Evolutionary conservation across 1,140 invertebrate genomes (phyloP).

Genomic region (Pogonomyrmex barbatus): DNA sequence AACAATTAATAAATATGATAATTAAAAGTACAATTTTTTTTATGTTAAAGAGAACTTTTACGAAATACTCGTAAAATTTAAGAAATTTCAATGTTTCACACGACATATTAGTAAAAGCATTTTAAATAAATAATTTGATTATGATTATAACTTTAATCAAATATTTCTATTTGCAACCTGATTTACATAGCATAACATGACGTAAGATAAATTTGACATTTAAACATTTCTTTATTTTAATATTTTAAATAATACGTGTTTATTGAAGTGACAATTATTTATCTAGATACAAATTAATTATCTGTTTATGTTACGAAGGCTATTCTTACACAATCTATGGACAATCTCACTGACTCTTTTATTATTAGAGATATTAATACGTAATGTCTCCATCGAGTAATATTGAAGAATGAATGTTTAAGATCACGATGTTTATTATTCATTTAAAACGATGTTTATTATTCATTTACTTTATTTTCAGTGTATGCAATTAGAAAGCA

Average conservation of each 20-base stretch:
- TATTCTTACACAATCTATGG: not conserved
- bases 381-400: not conserved
- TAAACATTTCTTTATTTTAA: not conserved
- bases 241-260: not conserved
- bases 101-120: not conserved
- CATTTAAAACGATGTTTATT: not conserved
- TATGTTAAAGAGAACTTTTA: not conserved
- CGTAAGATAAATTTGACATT: not conserved
- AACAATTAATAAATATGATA: not conserved
- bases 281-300: not conserved
- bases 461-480: not conserved
- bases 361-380: not conserved
- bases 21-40: not conserved
- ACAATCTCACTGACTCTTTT: not conserved
- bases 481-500: not conserved
- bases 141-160: not conserved
- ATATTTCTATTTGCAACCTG: not conserved
- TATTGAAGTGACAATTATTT: not conserved
- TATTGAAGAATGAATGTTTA: not conserved
- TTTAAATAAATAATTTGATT: not conserved
- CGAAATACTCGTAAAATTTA: not conserved
- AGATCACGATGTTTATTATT: not conserved
- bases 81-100: not conserved
- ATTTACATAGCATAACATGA: not conserved
- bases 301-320: slow-evolving; percentile 7